Conservation (phyloP, 2,888 invertebrate species). For the Acronicta psi region DNA sequence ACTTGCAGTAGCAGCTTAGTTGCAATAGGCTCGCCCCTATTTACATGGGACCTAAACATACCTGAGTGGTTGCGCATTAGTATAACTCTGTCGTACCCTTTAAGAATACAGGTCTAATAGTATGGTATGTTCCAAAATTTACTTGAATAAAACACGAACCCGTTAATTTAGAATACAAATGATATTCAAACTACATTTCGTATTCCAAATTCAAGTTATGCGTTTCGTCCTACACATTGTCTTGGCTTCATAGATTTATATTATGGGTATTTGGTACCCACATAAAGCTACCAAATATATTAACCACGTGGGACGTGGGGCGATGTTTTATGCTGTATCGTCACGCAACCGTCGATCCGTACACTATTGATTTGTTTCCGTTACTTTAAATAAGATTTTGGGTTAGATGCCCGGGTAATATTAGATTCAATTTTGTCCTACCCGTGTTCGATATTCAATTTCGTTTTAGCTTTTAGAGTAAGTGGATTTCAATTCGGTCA, state of each 20-base stretch:
- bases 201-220: conserved; percentile 10
- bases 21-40: too few relatives aligned
- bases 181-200: background rate
- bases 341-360: conserved; percentile 44
- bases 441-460: too few relatives aligned
- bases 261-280: conserved; percentile 32
- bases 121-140: too few relatives aligned
- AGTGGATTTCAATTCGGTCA: too few relatives aligned
- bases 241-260: conserved; percentile 43
- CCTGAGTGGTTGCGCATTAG: too few relatives aligned
- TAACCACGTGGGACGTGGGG: conserved; percentile 31
- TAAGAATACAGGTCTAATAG: too few relatives aligned
- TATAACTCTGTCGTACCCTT: too few relatives aligned
- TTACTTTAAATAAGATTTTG: conserved; percentile 26
- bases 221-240: conserved; percentile 7
- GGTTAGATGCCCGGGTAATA: conserved; percentile 11
- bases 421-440: too few relatives aligned
- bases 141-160: background rate
- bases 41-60: too few relatives aligned
- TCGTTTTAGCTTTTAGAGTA: too few relatives aligned
- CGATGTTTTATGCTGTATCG: conserved; percentile 32
- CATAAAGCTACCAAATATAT: conserved; percentile 44
- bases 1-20: too few relatives aligned
- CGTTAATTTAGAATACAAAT: background rate
- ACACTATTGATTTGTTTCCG: conserved; percentile 44